Evolutionary conservation across 1,140 invertebrate species (phyloP), one percentile per base, ranked within the genome.

Genomic region (Daktulosphaira vitifoliae): DNA sequence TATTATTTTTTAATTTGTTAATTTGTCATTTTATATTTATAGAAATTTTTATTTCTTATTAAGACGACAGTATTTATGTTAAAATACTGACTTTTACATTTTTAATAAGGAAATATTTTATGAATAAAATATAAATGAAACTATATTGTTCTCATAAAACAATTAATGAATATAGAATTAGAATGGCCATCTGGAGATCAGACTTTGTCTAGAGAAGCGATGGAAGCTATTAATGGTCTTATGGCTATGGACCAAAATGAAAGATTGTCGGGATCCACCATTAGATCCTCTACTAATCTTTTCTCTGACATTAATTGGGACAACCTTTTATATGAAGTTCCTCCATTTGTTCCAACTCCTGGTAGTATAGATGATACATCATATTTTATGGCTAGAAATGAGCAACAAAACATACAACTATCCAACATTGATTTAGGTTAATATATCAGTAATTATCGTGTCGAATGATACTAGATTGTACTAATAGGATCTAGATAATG

Each of bases 171-270:
- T 16, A 8, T 69, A 83, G 87, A 90, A 71, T 82, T 95, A 70
- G 85, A 90, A 70, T 95, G 92, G 92, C 92, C 93, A 1, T 83
- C 88, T 70, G 88, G 81, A 20, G 87, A 93, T 59, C 92, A 95
- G 76, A 82, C 84, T 6, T 71, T 96, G 15, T 89, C 89, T 0
- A 70, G 75, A 1, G 78, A 81, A 18, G 84, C 88, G 1, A 78
- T 84, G 29, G 69, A 78, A 20, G 86, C 87, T 1, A 90, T 96
- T 64, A 85, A 94, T 67, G 71, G 77, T 2, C 78, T 98, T 5
- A 78, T 98, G 0, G 92, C 86, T 1, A 78, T 87, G 70, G 86
- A 95, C 71, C 87, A 89, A 8, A 73, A 75, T 2, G 74, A 78
- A 20, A 77, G 89, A 65, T 84, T 87, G 3, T 78, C 78, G n/a